Percentiles rank a stretch among this genome's conserved stretches.
Conservation (phyloP, 2,888 invertebrate genomes). For the Allacma fusca region DNA sequence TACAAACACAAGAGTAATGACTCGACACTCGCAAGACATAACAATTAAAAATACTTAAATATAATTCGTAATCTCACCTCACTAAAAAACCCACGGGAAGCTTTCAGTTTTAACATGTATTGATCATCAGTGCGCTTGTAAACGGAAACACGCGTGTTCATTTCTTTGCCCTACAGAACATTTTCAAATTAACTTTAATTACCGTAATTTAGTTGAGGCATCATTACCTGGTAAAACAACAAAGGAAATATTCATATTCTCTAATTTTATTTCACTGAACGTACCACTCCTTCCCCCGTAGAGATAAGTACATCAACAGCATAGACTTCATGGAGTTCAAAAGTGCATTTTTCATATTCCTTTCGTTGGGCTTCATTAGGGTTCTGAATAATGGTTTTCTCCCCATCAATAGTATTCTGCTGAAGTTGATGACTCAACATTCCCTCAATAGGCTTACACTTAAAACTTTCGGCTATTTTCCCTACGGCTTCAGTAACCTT, state of each 20-base stretch:
- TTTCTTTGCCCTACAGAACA: conserved; percentile 78
- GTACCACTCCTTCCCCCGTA: conserved; percentile 90
- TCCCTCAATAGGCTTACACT: conserved; percentile 97
- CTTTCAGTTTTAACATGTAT: conserved; percentile 96
- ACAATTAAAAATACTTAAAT: no score
- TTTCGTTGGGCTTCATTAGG: conserved; percentile 96
- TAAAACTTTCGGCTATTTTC: conserved; percentile 89
- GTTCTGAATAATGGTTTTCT: conserved; percentile 96
- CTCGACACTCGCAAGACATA: no score
- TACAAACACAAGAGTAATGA: no score
- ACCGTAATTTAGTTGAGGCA: no score
- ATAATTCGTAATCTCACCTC: conserved; percentile 68
- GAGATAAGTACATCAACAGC: conserved; percentile 98
- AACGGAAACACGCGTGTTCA: conserved; percentile 94
- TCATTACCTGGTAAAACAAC: no score
- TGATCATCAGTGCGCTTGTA: conserved; percentile 98
- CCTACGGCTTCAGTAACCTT: conserved; percentile 90
- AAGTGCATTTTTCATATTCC: conserved; percentile 94
- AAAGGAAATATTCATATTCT: no score
- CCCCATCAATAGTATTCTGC: conserved; percentile 96
- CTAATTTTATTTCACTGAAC: no score
- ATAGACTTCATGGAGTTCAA: conserved; percentile 97
- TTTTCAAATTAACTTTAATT: background rate
- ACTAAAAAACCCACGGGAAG: conserved; percentile 89
- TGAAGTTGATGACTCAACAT: conserved; percentile 95